phyloP scores from a whole-genome alignment of 2,113 vertebrate species.

The Ginglymostoma cirratum region DNA sequence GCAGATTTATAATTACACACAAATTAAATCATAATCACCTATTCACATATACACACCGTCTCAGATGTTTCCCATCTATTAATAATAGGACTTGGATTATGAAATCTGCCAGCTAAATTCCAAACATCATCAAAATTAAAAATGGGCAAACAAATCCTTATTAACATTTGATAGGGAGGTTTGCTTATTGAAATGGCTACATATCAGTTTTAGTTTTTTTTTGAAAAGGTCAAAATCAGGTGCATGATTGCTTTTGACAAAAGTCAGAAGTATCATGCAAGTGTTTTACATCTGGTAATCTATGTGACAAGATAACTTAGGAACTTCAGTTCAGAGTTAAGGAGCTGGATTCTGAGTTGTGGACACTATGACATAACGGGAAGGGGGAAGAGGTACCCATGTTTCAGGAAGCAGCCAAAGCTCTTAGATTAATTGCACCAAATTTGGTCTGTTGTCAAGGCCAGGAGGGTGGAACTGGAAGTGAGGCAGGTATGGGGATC shows the following conservation, averaged over 20 bases:
- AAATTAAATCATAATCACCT: constrained; percentile 27
- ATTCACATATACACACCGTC: background rate
- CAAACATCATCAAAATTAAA: background rate
- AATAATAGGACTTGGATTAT: background rate
- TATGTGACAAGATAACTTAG: background rate
- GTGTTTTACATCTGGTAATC: background rate
- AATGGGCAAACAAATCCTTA: background rate
- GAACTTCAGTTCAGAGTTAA: too few species aligned
- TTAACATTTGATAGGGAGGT: background rate
- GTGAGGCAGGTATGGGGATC: too few species aligned
- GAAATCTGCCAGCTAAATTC: background rate
- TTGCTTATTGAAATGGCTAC: too few species aligned
- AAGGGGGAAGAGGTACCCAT: too few species aligned
- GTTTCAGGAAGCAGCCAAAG: too few species aligned
- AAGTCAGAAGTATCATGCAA: background rate
- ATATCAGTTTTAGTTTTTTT: background rate
- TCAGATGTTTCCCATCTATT: background rate
- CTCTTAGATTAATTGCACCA: too few species aligned
- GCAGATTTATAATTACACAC: background rate
- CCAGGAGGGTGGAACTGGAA: too few species aligned
- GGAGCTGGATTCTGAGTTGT: too few species aligned
- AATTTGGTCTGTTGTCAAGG: too few species aligned
- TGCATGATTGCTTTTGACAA: background rate
- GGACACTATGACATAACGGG: too few species aligned
- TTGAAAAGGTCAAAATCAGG: background rate